phyloP scores from a whole-genome alignment of 2,797 vertebrate species.

The Natrix natrix region DNA sequence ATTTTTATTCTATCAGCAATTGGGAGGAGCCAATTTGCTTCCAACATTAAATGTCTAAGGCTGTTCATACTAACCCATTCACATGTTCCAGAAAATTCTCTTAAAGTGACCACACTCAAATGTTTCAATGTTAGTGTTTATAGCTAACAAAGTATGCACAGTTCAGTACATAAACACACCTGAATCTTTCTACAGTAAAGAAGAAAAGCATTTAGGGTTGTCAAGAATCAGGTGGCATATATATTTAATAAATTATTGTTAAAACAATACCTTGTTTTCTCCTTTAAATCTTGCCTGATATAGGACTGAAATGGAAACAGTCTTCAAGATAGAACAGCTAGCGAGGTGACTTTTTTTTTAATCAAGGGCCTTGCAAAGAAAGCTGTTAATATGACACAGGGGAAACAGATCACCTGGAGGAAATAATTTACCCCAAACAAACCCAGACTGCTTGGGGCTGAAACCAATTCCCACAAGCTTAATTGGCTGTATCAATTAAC shows the following conservation, averaged over 20 bases:
- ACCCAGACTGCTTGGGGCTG: not conserved
- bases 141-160: not conserved
- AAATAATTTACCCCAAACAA: not conserved
- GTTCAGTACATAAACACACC: not conserved
- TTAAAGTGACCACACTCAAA: not conserved
- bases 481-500: not conserved
- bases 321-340: not conserved
- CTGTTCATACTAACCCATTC: not conserved
- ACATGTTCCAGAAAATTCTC: not conserved
- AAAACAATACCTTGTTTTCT: not conserved
- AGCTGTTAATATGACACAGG: not conserved
- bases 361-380: not conserved
- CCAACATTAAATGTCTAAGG: not conserved
- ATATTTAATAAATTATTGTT: not conserved
- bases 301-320: not conserved
- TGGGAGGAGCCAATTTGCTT: not conserved
- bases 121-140: not conserved
- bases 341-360: not conserved
- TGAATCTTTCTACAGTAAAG: not conserved
- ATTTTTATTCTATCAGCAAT: not conserved
- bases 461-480: not conserved
- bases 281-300: not conserved
- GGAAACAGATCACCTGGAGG: not conserved
- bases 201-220: not conserved
- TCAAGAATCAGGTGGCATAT: not conserved